phyloP scores from a whole-genome alignment of 2,797 vertebrate species.

The Aphelocoma californica region DNA sequence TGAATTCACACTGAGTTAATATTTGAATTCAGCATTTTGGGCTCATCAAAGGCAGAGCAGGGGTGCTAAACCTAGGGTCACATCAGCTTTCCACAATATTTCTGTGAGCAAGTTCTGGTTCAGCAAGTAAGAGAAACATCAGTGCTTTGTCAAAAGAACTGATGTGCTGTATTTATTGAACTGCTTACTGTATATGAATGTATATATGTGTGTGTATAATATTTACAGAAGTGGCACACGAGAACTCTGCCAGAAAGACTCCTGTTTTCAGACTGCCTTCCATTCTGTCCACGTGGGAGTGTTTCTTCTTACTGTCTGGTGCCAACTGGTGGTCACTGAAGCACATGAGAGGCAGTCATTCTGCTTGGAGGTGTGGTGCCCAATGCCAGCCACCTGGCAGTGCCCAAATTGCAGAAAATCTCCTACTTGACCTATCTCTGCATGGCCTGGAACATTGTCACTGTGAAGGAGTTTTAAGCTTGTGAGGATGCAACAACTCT shows the following conservation, averaged over 20 bases:
- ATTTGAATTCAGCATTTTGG: background rate
- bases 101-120: background rate
- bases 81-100: background rate
- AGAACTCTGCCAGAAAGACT: background rate
- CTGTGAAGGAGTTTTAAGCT: background rate
- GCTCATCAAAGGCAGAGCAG: background rate
- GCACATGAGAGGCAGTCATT: background rate
- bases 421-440: background rate
- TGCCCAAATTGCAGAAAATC: background rate
- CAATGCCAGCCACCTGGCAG: background rate
- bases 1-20: background rate
- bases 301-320: background rate
- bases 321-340: background rate
- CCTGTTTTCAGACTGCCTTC: background rate
- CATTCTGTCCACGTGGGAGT: rapidly evolving
- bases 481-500: background rate
- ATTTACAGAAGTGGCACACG: background rate
- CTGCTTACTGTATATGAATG: constrained; percentile 18
- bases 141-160: background rate
- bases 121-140: background rate
- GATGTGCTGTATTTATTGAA: background rate
- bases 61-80: background rate
- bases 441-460: background rate
- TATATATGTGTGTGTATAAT: constrained; percentile 19
- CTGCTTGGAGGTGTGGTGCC: background rate